A percentile compares a stretch with the other conserved stretches of the same genome.
phyloP scores from a whole-genome alignment of 2,113 vertebrate genomes.

The Lophura nycthemera region DNA sequence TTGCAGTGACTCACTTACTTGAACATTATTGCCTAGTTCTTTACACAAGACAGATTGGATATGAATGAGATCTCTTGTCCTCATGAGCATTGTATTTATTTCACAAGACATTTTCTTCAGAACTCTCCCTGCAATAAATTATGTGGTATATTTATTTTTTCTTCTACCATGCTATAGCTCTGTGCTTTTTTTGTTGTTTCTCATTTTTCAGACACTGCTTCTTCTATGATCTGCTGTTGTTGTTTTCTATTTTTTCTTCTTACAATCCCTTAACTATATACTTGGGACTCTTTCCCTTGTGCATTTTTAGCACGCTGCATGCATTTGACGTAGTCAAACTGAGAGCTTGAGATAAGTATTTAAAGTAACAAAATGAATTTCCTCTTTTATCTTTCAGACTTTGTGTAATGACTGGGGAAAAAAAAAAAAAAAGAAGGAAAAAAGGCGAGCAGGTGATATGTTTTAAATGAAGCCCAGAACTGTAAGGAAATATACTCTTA shows the following conservation, averaged over 20 bases:
- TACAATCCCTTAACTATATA: slow-evolving; percentile 50
- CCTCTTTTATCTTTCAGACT: slow-evolving; percentile 60
- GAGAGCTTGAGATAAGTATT: slow-evolving; percentile 63
- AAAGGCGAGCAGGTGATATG: slow-evolving; percentile 14
- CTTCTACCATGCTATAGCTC: slow-evolving; percentile 66
- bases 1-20: slow-evolving; percentile 68
- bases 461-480: background rate
- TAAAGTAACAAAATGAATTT: slow-evolving; percentile 61
- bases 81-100: slow-evolving; percentile 71
- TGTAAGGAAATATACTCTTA: background rate
- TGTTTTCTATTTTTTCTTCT: slow-evolving; percentile 64
- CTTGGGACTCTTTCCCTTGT: slow-evolving; percentile 62
- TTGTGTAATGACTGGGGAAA: slow-evolving; percentile 42
- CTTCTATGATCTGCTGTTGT: slow-evolving; percentile 55
- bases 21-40: slow-evolving; percentile 75
- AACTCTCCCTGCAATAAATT: slow-evolving; percentile 73
- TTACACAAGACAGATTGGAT: slow-evolving; percentile 79
- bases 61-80: slow-evolving; percentile 67
- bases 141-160: slow-evolving; percentile 73
- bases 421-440: background rate
- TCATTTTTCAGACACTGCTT: slow-evolving; percentile 72
- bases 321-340: slow-evolving; percentile 20
- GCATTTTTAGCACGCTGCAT: slow-evolving; percentile 50
- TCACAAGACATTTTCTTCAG: slow-evolving; percentile 73
- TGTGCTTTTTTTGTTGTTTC: slow-evolving; percentile 50